Evolutionary conservation across 2,113 vertebrate species (phyloP), one percentile per base, ranked within the genome.

Genomic region (Chaenogobius annularis): DNA sequence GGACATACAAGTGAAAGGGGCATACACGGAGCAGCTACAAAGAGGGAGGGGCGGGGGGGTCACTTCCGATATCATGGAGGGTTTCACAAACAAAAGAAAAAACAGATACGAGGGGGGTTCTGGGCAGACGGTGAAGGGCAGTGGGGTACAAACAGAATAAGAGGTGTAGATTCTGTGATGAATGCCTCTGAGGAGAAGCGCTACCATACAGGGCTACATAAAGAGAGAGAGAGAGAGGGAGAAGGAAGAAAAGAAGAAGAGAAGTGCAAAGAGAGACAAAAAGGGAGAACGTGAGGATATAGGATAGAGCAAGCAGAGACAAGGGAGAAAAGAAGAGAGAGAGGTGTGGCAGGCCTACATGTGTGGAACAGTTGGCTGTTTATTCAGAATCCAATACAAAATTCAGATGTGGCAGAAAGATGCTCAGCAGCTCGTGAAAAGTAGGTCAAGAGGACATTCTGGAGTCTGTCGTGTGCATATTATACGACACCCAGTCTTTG

Each of bases 101-200:
- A n/a, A n/a, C n/a, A n/a, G n/a, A n/a, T 2, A n/a, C 14, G 47
- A 11, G 22, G 55, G 19, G 46, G 55, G 83, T 79, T 74, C 63
- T 74, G 72, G 62, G 70, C 74, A 68, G 82, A 77, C 70, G 40
- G 58, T 43, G 69, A 48, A 17, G 15, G 47, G 7, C 6, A 22
- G 58, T 9, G 80, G 82, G 78, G 71, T 64, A 40, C 22, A 59
- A 59, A 40, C 26, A 63, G 14, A 76, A 69, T 68, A 55, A 67
- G 72, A 59, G 47, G 44, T 35, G 73, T 77, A 82, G 71, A 71
- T 71, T 75, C 40, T 23, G 83, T 78, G 88, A 90, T 91, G 84
- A 91, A 92, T 91, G 81, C 79, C 78, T 65, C 2, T 13, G 50
- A 52, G 55, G 55, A 56, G 55, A 11, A 52, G 17, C 5, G 13